Percentiles rank a stretch among this genome's conserved stretches.
These are phyloP conservation scores for Zaprionus tsacasi DNA, from an alignment of 1,140 invertebrate species.

Conservation along the genomic window DNA sequence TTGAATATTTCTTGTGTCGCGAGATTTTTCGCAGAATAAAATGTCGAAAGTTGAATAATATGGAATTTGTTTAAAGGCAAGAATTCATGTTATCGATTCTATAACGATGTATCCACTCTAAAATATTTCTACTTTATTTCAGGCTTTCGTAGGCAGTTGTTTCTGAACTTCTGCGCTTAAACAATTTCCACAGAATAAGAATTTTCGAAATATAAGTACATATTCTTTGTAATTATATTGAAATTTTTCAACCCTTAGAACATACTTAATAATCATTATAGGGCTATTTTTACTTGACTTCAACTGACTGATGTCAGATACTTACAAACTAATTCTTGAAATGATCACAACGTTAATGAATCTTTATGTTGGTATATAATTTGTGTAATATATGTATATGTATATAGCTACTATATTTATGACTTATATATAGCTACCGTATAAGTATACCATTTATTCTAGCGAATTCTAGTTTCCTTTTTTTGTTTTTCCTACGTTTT, in stretches of 20 bases:
- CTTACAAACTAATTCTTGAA: constrained; percentile 79
- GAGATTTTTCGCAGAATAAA: not conserved
- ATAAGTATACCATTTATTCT: constrained; percentile 48
- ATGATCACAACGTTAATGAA: constrained; percentile 82
- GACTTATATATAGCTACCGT: constrained; percentile 52
- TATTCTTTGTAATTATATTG: constrained; percentile 16
- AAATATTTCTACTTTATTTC: constrained; percentile 17
- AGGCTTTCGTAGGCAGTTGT: constrained; percentile 29
- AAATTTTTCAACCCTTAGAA: constrained; percentile 10
- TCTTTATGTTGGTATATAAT: constrained; percentile 48
- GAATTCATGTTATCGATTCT: constrained; percentile 15
- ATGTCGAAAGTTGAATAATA: not conserved
- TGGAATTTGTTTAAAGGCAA: constrained; percentile 43
- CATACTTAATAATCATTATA: constrained; percentile 27
- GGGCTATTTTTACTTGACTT: constrained; percentile 54
- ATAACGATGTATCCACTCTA: constrained; percentile 1
- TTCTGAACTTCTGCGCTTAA: constrained; percentile 21
- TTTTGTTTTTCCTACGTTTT: constrained; percentile 6
- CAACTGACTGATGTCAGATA: constrained; percentile 33
- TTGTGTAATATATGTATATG: constrained; percentile 28
- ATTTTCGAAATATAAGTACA: constrained; percentile 2
- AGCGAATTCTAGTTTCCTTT: constrained; percentile 25
- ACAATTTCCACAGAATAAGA: constrained; percentile 36
- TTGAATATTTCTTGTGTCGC: constrained; percentile 11
- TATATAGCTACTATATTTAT: constrained; percentile 50